phyloP scores from a whole-genome alignment of 2,113 vertebrate species.

The Limnothrissa miodon region DNA sequence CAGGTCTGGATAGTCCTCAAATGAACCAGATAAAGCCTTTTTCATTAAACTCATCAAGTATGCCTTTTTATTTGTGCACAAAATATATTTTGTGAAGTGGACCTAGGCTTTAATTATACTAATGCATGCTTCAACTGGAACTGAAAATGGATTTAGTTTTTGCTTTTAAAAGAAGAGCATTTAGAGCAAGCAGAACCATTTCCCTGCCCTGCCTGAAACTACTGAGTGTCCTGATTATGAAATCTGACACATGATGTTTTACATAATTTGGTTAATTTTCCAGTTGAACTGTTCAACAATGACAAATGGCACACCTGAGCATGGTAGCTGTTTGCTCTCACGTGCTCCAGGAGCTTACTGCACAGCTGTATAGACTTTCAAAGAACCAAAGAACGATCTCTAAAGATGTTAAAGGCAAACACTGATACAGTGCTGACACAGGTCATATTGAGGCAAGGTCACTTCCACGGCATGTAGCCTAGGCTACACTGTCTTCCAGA shows the following conservation, averaged over 20 bases:
- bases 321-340: background rate
- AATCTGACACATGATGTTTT: background rate
- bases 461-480: too few relatives aligned
- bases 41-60: background rate
- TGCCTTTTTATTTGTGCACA: background rate
- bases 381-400: background rate
- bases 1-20: background rate
- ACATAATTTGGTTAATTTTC: background rate
- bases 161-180: too few relatives aligned
- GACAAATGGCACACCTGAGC: background rate
- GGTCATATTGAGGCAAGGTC: background rate
- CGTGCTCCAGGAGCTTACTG: background rate
- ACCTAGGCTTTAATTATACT: background rate
- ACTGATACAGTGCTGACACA: background rate
- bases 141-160: background rate
- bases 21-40: background rate
- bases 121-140: slow-evolving; percentile 1
- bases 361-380: background rate
- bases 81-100: slow-evolving; percentile 5
- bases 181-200: background rate
- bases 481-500: background rate
- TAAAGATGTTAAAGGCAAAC: background rate
- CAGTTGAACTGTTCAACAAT: background rate
- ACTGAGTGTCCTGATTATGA: slow-evolving; percentile 3
- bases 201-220: background rate